Percentiles rank a stretch among this genome's conserved stretches.
Conservation (phyloP, 2,113 vertebrate genomes). For the Gnathonemus longibarbis region DNA sequence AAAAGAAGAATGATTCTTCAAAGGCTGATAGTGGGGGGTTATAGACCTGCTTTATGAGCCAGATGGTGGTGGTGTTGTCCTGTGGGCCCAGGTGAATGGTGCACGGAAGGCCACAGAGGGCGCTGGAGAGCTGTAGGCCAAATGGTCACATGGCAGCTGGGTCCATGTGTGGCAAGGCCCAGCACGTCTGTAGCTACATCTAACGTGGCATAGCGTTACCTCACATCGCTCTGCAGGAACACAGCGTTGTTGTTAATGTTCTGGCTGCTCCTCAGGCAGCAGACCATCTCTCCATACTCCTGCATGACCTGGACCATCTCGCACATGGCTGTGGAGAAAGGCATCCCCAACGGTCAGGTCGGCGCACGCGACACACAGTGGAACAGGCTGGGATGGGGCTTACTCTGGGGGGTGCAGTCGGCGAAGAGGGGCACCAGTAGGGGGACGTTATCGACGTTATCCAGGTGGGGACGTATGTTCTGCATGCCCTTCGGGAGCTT, state of each 20-base stretch:
- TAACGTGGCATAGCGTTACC: not conserved
- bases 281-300: constrained; percentile 31
- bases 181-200: not conserved
- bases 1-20: no score
- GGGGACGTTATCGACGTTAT: constrained; percentile 36
- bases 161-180: not conserved
- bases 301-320: constrained; percentile 26
- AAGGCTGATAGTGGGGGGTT: not conserved
- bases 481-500: constrained; percentile 40
- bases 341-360: not conserved
- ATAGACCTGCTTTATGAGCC: constrained; percentile 32
- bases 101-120: constrained; percentile 35
- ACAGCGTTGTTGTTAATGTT: constrained; percentile 23
- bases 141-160: not conserved
- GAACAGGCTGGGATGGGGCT: not conserved
- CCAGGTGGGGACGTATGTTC: constrained; percentile 34
- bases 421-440: constrained; percentile 37
- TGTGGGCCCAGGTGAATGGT: constrained; percentile 26
- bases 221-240: constrained; percentile 26
- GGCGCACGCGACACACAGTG: not conserved
- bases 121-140: constrained; percentile 15
- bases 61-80: constrained; percentile 24
- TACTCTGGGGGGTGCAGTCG: constrained; percentile 34
- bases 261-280: constrained; percentile 30
- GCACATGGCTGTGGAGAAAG: constrained; percentile 9